These are phyloP conservation scores for Echinarachnius parma DNA, from an alignment of 53 echinoderm and acorn worm species.

Conservation along the genomic window DNA sequence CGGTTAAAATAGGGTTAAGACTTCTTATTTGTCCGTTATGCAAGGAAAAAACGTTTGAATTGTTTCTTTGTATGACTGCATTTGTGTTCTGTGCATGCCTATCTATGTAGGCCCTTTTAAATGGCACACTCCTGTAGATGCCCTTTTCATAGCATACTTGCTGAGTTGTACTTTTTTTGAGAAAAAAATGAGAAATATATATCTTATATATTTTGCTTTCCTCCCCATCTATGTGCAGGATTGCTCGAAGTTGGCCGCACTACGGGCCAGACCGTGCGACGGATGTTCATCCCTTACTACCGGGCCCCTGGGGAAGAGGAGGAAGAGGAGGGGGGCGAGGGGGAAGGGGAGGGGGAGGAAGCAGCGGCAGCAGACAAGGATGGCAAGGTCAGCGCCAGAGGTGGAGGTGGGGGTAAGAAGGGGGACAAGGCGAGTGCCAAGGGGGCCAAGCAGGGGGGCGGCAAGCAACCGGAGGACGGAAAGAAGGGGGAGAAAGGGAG, in stretches of 20 bases:
- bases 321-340: slow-evolving; percentile 67
- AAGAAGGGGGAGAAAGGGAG: slow-evolving; percentile 47
- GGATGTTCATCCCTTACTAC: slow-evolving; percentile 91
- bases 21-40: no score
- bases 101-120: no score
- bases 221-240: slow-evolving; percentile 30
- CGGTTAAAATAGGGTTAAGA: no score
- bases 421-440: slow-evolving; percentile 29
- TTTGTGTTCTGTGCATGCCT: no score
- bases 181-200: no score
- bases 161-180: no score
- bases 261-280: slow-evolving; percentile 82
- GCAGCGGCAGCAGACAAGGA: slow-evolving; percentile 33
- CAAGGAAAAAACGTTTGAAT: no score
- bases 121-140: no score
- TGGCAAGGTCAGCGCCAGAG: slow-evolving; percentile 31
- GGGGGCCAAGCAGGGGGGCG: slow-evolving; percentile 47
- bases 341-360: slow-evolving; percentile 43
- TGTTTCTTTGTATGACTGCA: no score
- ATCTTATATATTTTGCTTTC: no score
- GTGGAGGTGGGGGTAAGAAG: slow-evolving; percentile 21
- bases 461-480: slow-evolving; percentile 42
- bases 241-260: slow-evolving; percentile 80
- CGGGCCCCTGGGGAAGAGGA: slow-evolving; percentile 75
- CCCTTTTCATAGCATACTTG: no score